phyloP scores from a whole-genome alignment of 2,113 vertebrate species.

The Lethenteron camtschaticum region DNA sequence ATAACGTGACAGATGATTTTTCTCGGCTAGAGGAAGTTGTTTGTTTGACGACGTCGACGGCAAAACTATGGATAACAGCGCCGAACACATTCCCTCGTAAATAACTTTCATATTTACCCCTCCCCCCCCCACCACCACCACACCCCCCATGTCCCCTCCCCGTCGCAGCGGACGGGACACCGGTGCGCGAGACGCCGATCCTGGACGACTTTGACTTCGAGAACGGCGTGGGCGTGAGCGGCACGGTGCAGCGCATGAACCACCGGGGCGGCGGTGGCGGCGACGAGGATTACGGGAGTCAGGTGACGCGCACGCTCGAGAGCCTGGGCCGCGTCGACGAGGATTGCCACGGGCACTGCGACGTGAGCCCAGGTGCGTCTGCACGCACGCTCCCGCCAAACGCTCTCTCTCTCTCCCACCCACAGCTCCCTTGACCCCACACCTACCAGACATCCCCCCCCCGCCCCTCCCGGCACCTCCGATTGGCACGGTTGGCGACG shows the following conservation, averaged over 20 bases:
- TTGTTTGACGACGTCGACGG: no score
- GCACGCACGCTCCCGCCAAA: not conserved
- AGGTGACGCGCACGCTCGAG: conserved; percentile 62
- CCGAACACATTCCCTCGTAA: no score
- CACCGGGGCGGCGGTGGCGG: conserved; percentile 29
- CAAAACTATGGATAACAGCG: no score
- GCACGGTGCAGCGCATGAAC: conserved; percentile 20
- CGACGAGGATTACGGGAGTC: conserved; percentile 48
- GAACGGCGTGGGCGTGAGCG: conserved; percentile 39
- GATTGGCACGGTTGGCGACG: no score
- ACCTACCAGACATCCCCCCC: not conserved
- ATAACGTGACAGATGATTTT: no score
- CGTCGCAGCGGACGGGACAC: conserved; percentile 61
- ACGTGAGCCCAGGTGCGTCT: not conserved
- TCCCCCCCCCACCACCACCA: not conserved
- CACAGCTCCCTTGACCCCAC: not conserved
- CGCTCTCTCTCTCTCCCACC: not conserved
- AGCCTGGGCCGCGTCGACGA: conserved; percentile 50
- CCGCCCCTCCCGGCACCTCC: not conserved
- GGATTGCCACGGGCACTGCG: conserved; percentile 16
- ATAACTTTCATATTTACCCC: not conserved
- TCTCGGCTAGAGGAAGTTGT: no score
- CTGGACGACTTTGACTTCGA: conserved; percentile 78
- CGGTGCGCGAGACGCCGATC: conserved; percentile 86
- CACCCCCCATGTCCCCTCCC: not conserved